Conservation (phyloP, 2,797 vertebrate genomes). For the Balearica regulorum region DNA sequence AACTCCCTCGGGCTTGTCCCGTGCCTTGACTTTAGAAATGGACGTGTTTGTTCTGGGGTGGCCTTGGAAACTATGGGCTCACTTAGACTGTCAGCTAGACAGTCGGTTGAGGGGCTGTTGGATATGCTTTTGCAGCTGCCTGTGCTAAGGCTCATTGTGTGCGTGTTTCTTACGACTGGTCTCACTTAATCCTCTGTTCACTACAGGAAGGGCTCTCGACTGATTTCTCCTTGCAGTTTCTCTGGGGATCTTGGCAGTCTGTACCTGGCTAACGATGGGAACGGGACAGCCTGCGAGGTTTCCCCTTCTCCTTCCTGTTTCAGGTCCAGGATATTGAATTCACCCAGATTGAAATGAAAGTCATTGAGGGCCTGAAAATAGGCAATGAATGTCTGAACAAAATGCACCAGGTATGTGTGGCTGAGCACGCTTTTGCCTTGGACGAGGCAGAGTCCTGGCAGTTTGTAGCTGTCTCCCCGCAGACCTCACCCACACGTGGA, state of each 20-base stretch:
- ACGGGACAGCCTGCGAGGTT: not conserved
- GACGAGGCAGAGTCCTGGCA: not conserved
- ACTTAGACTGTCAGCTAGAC: not conserved
- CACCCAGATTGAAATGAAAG: slow-evolving; percentile 92
- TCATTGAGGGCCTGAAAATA: slow-evolving; percentile 89
- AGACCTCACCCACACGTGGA: fast-evolving
- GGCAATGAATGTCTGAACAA: slow-evolving; percentile 95
- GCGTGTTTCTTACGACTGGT: not conserved
- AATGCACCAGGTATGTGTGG: slow-evolving; percentile 65
- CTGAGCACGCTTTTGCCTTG: fast-evolving
- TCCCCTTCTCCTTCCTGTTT: not conserved
- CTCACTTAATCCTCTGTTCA: not conserved
- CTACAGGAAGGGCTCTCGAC: fast-evolving
- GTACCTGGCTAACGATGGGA: fast-evolving
- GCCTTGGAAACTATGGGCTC: not conserved
- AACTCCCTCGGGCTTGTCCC: not conserved
- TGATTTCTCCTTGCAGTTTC: not conserved
- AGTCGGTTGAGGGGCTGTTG: fast-evolving
- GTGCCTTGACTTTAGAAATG: not conserved
- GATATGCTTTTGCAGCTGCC: not conserved
- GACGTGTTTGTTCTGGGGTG: not conserved
- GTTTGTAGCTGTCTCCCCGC: not conserved
- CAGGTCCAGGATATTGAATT: slow-evolving; percentile 87
- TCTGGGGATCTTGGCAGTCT: not conserved
- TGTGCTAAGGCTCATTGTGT: not conserved